phyloP scores from a whole-genome alignment of 2,888 invertebrate species.

The Oxyscelio sp. region DNA sequence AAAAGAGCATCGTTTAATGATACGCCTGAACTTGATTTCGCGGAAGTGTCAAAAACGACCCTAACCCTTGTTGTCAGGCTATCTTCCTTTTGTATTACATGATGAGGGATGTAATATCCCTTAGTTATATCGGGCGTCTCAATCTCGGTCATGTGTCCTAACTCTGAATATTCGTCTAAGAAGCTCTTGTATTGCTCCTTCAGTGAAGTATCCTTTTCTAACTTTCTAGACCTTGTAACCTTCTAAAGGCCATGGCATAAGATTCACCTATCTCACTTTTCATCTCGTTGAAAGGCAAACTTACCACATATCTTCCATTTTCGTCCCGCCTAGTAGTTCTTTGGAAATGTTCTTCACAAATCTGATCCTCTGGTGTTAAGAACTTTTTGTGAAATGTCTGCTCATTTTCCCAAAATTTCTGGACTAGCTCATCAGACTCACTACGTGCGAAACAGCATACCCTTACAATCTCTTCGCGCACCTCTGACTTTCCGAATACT shows the following conservation, averaged over 20 bases:
- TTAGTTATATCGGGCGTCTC: no score
- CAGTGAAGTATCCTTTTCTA: no score
- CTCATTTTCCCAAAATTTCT: neutral
- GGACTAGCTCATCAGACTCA: neutral
- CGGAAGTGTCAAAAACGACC: conserved; percentile 32
- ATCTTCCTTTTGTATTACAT: conserved; percentile 11
- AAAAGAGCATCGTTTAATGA: no score
- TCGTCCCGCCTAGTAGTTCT: neutral
- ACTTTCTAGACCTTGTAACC: conserved; percentile 76
- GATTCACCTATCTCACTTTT: conserved; percentile 50
- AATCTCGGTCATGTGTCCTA: no score
- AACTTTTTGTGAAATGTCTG: neutral
- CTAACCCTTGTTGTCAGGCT: conserved; percentile 30
- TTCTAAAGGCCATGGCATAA: conserved; percentile 72
- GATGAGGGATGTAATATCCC: no score
- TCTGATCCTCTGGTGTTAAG: neutral
- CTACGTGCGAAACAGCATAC: neutral
- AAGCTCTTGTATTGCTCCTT: no score
- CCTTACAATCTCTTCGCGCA: neutral
- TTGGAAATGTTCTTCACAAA: conserved; percentile 12
- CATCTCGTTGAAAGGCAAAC: conserved; percentile 10
- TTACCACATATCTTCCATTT: conserved; percentile 14
- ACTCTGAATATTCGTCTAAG: no score
- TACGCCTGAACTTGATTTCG: conserved; percentile 18
- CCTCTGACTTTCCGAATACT: neutral